Base-by-base conservation (phyloP, 2,888 invertebrate genomes). In the Hemistola chrysoprasaria region DNA sequence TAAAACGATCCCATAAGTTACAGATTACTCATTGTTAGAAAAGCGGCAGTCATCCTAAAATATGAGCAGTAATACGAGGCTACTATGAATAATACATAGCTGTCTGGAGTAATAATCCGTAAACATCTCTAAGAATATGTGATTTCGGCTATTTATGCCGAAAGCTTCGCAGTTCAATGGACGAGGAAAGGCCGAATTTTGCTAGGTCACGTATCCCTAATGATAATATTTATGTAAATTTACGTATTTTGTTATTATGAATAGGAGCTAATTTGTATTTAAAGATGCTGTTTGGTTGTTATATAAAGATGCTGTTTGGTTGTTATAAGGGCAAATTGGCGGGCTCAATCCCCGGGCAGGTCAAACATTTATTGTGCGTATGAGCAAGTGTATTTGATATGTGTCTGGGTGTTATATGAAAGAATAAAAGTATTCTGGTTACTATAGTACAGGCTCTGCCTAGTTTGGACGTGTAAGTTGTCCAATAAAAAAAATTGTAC, bases 21-120 rank as follows among this genome's bases (percentile, higher is more conserved):
- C 38, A 42, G 48, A 50, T 50, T 53, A 59, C 63, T 59, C 58
- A 65, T 64, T 60, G 57, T 62, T 49, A 51, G 53, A 58, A 65
- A 70, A 60, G 59, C 65, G 71, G 70, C 61, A 67, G 66, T 68
- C 66, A 65, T 65, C 47, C 53, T 78, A 78, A 83, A 70, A 70
- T 75, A 83, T 78, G 62, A 58, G 61, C 53, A 76, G 79, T 76
- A 64, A 58, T 68, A 56, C 62, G 62, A 66, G 77, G 78, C 73
- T 70, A 67, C 64, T 68, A 86, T 86, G 85, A 87, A 87, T 87
- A 84, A 86, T 75, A 76, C 83, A 84, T 80, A 59, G 56, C 57
- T 58, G 64, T 68, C 53, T 65, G 62, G 51, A 72, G 74, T 70
- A 74, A 81, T 84, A 82, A 84, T 82, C 73, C 64, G 68, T 59